phyloP scores from a whole-genome alignment of 2,113 vertebrate species.

The Poecile atricapillus region DNA sequence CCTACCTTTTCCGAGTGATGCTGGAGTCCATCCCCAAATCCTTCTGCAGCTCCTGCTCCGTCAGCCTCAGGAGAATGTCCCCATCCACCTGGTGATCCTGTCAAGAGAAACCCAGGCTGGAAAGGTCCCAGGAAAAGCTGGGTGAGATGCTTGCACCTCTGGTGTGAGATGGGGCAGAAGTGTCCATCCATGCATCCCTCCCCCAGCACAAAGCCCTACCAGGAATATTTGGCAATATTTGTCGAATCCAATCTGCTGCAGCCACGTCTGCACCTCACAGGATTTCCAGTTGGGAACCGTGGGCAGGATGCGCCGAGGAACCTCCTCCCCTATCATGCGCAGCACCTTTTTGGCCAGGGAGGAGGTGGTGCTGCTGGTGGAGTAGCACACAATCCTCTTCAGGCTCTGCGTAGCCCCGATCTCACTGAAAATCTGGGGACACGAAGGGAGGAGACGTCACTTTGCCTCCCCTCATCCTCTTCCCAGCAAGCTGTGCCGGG shows the following conservation, averaged over 20 bases:
- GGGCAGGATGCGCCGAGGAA: constrained; percentile 85
- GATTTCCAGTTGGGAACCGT: constrained; percentile 94
- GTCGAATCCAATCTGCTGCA: constrained; percentile 93
- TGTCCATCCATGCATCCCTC: neutral
- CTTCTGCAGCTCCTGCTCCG: constrained; percentile 81
- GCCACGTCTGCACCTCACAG: constrained; percentile 90
- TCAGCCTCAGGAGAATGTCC: constrained; percentile 89
- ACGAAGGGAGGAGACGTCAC: neutral
- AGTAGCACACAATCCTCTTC: constrained; percentile 93
- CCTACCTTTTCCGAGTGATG: constrained; percentile 87
- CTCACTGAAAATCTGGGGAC: constrained; percentile 89
- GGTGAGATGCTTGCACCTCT: neutral
- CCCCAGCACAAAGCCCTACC: constrained; percentile 61
- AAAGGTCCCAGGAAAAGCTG: neutral
- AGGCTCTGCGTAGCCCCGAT: constrained; percentile 94
- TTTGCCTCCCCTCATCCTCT: neutral
- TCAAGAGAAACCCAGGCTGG: constrained; percentile 12
- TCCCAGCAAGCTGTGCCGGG: accelerated
- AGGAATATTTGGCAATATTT: constrained; percentile 83
- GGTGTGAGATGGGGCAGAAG: neutral
- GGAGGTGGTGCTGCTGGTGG: constrained; percentile 84
- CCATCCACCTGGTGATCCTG: constrained; percentile 95
- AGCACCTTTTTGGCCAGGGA: constrained; percentile 87
- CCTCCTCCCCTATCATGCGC: constrained; percentile 85
- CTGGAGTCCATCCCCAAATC: constrained; percentile 87